These are phyloP conservation scores for Laspeyria flexula DNA, from an alignment of 2,888 invertebrate genomes.

Conservation along the genomic window DNA sequence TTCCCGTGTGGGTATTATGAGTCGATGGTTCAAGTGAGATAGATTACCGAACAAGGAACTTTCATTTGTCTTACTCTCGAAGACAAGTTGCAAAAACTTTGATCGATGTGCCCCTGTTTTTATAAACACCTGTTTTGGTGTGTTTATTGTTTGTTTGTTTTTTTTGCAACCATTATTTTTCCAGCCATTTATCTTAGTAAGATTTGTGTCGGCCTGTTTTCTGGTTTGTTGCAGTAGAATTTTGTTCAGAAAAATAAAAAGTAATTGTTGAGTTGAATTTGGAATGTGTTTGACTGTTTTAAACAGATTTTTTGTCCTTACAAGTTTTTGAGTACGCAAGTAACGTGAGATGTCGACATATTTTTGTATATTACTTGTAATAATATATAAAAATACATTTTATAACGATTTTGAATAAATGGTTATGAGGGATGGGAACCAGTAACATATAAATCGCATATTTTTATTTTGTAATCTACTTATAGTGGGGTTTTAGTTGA, in stretches of 20 bases:
- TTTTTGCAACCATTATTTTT: slow-evolving; percentile 26
- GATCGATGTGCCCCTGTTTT: slow-evolving; percentile 64
- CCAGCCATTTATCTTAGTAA: slow-evolving; percentile 48
- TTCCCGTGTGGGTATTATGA: not conserved
- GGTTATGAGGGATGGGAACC: no score
- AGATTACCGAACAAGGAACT: slow-evolving; percentile 44
- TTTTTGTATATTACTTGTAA: no score
- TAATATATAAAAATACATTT: no score
- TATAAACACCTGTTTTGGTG: slow-evolving; percentile 68
- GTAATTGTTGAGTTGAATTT: not conserved
- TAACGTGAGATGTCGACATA: no score
- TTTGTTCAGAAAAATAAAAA: not conserved
- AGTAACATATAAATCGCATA: no score
- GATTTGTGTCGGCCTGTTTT: slow-evolving; percentile 14
- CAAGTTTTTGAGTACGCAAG: no score
- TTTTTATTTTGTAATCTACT: no score
- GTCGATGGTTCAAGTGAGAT: slow-evolving; percentile 29
- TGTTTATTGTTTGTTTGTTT: slow-evolving; percentile 46
- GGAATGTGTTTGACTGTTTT: not conserved
- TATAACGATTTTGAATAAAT: no score
- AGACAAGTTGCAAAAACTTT: slow-evolving; percentile 64
- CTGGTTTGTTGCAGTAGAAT: not conserved
- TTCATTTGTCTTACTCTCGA: slow-evolving; percentile 69
- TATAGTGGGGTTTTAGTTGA: no score
- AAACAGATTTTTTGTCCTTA: not conserved